These are phyloP conservation scores for Casuarius casuarius DNA, from an alignment of 2,113 vertebrate genomes.

Conservation along the genomic window DNA sequence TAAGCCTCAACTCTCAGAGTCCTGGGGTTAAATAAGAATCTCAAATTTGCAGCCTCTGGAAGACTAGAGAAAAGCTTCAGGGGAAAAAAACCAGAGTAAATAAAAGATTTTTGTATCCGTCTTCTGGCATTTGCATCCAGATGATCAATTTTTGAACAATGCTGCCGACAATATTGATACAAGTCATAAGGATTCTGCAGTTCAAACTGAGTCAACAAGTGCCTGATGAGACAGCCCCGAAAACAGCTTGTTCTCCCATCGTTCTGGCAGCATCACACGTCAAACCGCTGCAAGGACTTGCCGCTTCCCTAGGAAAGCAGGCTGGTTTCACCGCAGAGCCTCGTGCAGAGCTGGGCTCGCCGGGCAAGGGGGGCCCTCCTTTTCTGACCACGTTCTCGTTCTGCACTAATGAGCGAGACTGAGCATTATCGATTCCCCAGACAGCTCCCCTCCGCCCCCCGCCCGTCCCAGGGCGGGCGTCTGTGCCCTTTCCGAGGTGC, in stretches of 20 bases:
- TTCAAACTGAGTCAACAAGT: neutral
- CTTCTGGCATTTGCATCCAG: neutral
- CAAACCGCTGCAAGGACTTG: neutral
- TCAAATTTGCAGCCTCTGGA: neutral
- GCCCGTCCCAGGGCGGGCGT: neutral
- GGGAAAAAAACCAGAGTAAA: neutral
- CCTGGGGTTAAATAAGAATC: neutral
- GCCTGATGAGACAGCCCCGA: neutral
- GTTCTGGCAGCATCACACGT: neutral
- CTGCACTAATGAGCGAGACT: neutral
- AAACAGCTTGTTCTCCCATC: neutral
- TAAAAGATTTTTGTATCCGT: neutral
- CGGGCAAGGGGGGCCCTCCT: neutral
- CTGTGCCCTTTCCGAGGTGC: neutral
- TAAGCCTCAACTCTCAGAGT: neutral
- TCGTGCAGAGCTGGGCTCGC: accelerated
- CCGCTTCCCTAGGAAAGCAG: neutral
- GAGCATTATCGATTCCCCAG: neutral
- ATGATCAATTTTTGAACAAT: neutral
- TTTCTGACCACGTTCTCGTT: neutral
- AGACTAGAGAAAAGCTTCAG: neutral
- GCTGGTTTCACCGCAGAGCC: neutral
- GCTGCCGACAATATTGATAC: neutral
- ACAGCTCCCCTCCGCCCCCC: neutral
- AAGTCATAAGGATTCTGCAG: neutral